These are phyloP conservation scores for Cervus canadensis DNA, from an alignment of 2,113 vertebrate species.

Conservation along the genomic window DNA sequence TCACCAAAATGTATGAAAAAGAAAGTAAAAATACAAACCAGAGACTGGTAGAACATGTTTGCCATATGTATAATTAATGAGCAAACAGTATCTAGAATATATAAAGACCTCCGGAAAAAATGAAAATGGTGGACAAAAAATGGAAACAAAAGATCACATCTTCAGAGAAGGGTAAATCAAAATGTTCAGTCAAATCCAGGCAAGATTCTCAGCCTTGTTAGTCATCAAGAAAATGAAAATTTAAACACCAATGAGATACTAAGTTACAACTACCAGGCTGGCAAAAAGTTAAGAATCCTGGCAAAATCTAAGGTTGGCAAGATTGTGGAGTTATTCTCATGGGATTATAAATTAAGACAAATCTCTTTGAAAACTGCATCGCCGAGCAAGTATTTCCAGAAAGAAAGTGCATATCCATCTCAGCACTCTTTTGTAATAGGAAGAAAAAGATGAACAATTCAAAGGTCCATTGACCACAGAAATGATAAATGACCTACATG, in stretches of 20 bases:
- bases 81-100: background rate
- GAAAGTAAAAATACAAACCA: background rate
- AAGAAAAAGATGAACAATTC: background rate
- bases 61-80: background rate
- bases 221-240: background rate
- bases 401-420: background rate
- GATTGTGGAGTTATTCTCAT: background rate
- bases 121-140: background rate
- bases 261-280: background rate
- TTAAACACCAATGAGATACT: background rate
- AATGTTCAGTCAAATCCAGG: background rate
- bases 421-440: background rate
- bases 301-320: background rate
- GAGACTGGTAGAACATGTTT: background rate
- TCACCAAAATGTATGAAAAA: background rate
- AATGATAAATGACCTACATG: background rate
- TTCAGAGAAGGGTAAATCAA: background rate
- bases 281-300: background rate
- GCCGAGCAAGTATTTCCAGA: background rate
- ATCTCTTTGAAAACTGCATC: background rate
- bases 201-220: background rate
- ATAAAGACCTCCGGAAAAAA: background rate
- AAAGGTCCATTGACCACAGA: background rate
- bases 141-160: background rate
- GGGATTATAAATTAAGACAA: background rate